A percentile compares a stretch with the other conserved stretches of the same genome.
Conservation (phyloP, 2,113 vertebrate genomes). For the Cavia porcellus region DNA sequence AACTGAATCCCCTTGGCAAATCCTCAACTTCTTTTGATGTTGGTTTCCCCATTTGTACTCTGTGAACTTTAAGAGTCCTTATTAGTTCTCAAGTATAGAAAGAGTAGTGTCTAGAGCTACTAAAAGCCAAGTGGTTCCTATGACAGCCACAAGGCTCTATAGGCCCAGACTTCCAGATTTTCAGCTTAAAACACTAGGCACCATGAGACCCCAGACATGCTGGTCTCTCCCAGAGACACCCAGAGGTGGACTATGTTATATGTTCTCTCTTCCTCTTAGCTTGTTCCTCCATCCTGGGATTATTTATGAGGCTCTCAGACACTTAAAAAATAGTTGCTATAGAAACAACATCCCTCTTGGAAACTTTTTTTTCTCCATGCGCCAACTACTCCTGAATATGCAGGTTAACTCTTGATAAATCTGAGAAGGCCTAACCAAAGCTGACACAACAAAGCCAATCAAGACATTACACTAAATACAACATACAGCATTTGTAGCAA, state of each 20-base stretch:
- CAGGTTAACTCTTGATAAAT: neutral
- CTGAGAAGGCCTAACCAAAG: neutral
- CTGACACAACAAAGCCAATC: neutral
- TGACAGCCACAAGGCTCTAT: neutral
- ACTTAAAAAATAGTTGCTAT: constrained; percentile 53
- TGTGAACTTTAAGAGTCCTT: neutral
- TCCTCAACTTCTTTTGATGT: neutral
- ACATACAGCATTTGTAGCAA: neutral
- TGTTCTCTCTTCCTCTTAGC: neutral
- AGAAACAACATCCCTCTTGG: constrained; percentile 28
- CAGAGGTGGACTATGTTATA: neutral
- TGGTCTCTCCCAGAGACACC: neutral
- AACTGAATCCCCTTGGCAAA: neutral
- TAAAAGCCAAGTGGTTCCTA: constrained; percentile 27
- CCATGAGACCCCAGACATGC: neutral
- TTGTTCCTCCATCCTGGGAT: neutral
- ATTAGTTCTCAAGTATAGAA: neutral
- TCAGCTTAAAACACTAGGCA: neutral
- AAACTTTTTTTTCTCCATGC: neutral
- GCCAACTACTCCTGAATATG: neutral
- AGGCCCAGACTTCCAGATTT: neutral
- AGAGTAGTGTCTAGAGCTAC: neutral
- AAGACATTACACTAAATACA: constrained; percentile 15
- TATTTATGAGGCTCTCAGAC: constrained; percentile 5
- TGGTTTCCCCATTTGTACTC: neutral